phyloP scores from a whole-genome alignment of 2,797 vertebrate genomes.

The Gorsachius magnificus region DNA sequence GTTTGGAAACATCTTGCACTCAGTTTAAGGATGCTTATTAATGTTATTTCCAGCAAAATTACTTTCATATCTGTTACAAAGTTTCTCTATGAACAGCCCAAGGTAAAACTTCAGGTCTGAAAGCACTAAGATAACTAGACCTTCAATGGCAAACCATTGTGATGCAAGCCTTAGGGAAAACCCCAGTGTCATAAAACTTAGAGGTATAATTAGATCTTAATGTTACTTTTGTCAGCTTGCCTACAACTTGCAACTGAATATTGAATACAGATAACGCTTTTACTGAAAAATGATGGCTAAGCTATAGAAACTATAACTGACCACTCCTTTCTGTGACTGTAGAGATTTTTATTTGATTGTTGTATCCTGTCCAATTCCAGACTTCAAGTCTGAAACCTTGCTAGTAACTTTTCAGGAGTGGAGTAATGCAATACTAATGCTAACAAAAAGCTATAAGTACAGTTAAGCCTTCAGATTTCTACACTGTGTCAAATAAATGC shows the following conservation, averaged over 20 bases:
- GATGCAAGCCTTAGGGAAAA: not conserved
- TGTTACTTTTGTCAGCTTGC: not conserved
- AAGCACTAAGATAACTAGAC: not conserved
- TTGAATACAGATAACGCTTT: not conserved
- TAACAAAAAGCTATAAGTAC: not conserved
- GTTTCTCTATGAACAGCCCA: not conserved
- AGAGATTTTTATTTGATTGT: not conserved
- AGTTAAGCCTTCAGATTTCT: not conserved
- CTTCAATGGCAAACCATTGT: not conserved
- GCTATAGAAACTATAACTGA: accelerated
- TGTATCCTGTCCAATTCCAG: not conserved
- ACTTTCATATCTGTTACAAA: not conserved
- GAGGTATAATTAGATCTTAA: not conserved
- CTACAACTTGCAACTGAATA: not conserved
- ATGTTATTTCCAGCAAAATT: not conserved
- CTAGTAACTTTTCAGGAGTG: not conserved
- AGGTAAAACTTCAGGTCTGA: not conserved
- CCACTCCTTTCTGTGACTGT: not conserved
- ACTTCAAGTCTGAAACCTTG: not conserved
- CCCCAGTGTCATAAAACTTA: not conserved
- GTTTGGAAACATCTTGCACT: not conserved
- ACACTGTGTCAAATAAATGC: not conserved
- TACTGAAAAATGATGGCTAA: not conserved
- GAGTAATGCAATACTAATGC: not conserved
- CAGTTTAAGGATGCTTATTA: not conserved